A percentile compares a stretch with the other conserved stretches of the same genome.
Evolutionary conservation across 2,113 vertebrate species (phyloP).

Genomic region (Engystomops pustulosus): DNA sequence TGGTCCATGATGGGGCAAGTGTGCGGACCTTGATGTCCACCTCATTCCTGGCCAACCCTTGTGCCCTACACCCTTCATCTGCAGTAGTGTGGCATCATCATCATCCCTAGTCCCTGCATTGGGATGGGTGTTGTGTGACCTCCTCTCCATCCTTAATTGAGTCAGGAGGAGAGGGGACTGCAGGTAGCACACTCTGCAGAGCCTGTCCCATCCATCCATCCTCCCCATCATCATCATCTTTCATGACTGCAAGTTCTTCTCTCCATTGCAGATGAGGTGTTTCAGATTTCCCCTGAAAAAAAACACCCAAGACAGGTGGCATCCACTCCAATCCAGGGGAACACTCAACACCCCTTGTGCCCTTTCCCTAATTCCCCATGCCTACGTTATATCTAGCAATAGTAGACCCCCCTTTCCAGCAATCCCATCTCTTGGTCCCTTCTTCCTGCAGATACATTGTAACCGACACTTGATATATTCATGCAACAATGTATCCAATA

Average conservation of each 20-base stretch:
- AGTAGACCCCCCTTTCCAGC: neutral
- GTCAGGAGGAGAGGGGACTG: slow-evolving; percentile 24
- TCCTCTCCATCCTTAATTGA: slow-evolving; percentile 41
- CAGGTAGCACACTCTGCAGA: neutral
- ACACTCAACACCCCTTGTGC: neutral
- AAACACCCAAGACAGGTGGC: slow-evolving; percentile 9
- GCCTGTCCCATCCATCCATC: neutral
- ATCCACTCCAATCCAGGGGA: neutral
- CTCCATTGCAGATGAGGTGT: slow-evolving; percentile 46
- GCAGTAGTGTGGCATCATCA: neutral
- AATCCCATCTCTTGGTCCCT: neutral
- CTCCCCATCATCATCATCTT: neutral
- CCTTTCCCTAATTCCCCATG: neutral
- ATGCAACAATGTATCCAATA: neutral
- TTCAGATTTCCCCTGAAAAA: slow-evolving; percentile 15
- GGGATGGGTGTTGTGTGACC: slow-evolving; percentile 43
- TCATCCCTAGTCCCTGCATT: slow-evolving; percentile 31
- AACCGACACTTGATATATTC: neutral
- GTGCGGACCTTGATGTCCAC: slow-evolving; percentile 6
- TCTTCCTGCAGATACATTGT: neutral
- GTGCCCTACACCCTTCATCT: neutral
- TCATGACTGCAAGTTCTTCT: slow-evolving; percentile 27
- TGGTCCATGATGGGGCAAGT: slow-evolving; percentile 6
- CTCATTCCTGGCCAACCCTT: neutral
- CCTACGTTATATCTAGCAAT: neutral